Evolutionary conservation across 2,113 vertebrate genomes (phyloP), one percentile per base, ranked within the genome.

Genomic region (Pomatostomus ruficeps): DNA sequence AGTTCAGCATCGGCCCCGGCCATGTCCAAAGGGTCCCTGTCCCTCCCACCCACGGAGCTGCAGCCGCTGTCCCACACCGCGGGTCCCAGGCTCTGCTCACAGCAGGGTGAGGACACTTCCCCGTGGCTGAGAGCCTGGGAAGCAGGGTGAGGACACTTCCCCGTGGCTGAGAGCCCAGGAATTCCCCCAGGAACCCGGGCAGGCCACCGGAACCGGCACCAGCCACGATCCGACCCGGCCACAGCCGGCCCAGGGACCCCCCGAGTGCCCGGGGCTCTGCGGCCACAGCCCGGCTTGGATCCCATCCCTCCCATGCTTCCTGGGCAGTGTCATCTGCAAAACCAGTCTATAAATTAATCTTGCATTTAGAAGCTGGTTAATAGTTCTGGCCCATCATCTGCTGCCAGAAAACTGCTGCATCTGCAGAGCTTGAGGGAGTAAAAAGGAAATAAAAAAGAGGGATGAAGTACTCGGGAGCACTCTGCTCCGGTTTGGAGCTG

Each of bases 401-500:
- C 92, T 91, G 90, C 88, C 90, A 95, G 88, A 84, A 89, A 95
- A 88, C 54, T 94, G 94, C 92, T 95, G 94, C 88, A 46, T 88
- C 81, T 91, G 88, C 91, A 93, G 85, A 94, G 92, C 88, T 96
- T 4, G 17, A 77, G 61, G 70, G 78, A 88, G 74, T 61, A 29
- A 62, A 92, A 91, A 28, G 74, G 70, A 87, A 94, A 91, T 63
- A 84, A 85, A 70, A n/a, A 63, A 76, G 61, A 89, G 77, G 65
- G 63, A 87, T 26, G 85, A 25, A 68, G 88, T 49, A 7, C 77
- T 93, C 7, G 1, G 52, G 45, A 95, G 84, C 84, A 81, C 66
- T 89, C 81, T 67, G 85, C 81, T 88, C 70, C 12, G 1, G 3
- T 46, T 33, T 1, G 3, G 36, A 75, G 83, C 79, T 85, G 91